phyloP scores from a whole-genome alignment of 2,797 vertebrate species.

The Gallinago stenura region DNA sequence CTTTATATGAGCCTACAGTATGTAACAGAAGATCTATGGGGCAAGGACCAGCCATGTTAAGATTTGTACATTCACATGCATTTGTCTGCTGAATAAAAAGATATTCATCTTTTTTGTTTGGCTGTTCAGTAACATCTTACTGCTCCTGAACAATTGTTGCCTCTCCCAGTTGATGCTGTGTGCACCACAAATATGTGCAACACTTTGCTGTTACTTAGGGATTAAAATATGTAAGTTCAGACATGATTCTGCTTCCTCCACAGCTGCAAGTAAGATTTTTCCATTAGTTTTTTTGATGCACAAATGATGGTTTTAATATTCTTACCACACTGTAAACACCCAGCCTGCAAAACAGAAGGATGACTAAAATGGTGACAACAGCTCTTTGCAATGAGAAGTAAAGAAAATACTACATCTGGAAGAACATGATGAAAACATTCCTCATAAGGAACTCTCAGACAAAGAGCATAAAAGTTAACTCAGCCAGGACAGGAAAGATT shows the following conservation, averaged over 20 bases:
- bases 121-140: neutral
- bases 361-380: conserved; percentile 45
- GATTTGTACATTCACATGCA: neutral
- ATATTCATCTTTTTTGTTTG: neutral
- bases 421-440: neutral
- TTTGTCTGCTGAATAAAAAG: neutral
- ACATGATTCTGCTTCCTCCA: conserved; percentile 31
- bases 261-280: conserved; percentile 70
- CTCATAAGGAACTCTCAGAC: neutral
- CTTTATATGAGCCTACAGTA: neutral
- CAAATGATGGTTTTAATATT: conserved; percentile 46
- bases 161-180: neutral
- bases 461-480: neutral
- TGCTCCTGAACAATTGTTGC: neutral
- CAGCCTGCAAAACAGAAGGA: conserved; percentile 57
- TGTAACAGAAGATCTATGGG: neutral
- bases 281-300: conserved; percentile 45
- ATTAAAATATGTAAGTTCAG: conserved; percentile 58
- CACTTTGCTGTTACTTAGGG: conserved; percentile 14
- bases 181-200: neutral
- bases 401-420: conserved; percentile 14
- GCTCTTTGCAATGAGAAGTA: conserved; percentile 1
- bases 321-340: conserved; percentile 63
- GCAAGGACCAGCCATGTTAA: neutral
- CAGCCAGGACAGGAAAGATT: neutral